phyloP scores from a whole-genome alignment of 1,140 invertebrate species.

The Panagrolaimus sp. region DNA sequence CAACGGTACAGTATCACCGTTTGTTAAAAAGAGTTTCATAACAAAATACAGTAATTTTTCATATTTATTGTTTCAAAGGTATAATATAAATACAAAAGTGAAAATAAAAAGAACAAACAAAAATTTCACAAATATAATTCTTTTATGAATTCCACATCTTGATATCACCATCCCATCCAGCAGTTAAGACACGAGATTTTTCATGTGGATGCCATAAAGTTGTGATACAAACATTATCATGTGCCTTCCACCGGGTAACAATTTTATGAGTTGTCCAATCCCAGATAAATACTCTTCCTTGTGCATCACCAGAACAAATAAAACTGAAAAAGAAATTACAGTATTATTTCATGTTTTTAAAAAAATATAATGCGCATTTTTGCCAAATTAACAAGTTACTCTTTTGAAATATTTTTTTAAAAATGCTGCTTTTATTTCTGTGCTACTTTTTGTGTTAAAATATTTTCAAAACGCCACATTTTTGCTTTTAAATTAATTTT shows the following conservation, averaged over 20 bases:
- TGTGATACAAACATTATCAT: slow-evolving; percentile 90
- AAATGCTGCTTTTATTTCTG: too few species aligned
- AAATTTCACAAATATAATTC: too few species aligned
- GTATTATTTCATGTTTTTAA: background rate
- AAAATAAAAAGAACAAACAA: too few species aligned
- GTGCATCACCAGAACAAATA: slow-evolving; percentile 95
- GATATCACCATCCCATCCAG: slow-evolving; percentile 94
- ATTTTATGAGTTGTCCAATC: slow-evolving; percentile 77
- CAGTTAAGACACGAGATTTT: slow-evolving; percentile 86
- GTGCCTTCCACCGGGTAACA: slow-evolving; percentile 96
- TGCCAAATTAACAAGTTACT: too few species aligned
- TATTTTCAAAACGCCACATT: background rate
- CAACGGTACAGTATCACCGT: too few species aligned
- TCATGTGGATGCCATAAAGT: slow-evolving; percentile 98
- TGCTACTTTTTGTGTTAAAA: too few species aligned
- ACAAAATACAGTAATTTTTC: too few species aligned
- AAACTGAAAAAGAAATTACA: slow-evolving; percentile 68
- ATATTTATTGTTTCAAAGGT: too few species aligned
- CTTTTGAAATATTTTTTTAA: too few species aligned
- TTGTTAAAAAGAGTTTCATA: too few species aligned
- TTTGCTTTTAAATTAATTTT: background rate
- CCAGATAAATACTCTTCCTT: slow-evolving; percentile 97
- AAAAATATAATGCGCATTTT: too few species aligned
- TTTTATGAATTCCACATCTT: slow-evolving; percentile 87
- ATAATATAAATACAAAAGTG: too few species aligned